Conservation (phyloP, 2,113 vertebrate genomes). For the Megaceryle torquata region DNA sequence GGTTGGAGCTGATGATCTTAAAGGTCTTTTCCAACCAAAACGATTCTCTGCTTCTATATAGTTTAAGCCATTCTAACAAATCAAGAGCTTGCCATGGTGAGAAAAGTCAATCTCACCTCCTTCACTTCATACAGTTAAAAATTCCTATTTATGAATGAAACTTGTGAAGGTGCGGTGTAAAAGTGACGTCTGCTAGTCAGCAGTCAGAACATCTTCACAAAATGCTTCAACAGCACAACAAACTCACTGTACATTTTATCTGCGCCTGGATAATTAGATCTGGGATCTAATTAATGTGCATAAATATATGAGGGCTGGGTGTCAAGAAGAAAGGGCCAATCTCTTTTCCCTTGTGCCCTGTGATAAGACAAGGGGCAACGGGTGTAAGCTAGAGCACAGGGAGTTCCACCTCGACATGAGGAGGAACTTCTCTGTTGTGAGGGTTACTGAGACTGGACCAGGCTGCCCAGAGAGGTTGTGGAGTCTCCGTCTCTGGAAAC, state of each 20-base stretch:
- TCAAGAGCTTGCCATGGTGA: background rate
- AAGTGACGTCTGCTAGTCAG: background rate
- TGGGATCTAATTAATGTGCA: no score
- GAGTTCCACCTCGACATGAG: no score
- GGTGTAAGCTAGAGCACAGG: no score
- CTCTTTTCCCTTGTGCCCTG: no score
- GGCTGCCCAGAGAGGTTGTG: no score
- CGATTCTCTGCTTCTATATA: background rate
- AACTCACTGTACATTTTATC: background rate
- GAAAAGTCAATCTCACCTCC: background rate
- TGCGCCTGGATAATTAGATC: background rate
- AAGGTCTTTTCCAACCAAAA: background rate
- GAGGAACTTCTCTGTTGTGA: no score
- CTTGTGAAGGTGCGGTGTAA: background rate
- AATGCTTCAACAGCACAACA: background rate
- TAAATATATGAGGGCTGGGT: no score
- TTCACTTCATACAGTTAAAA: background rate
- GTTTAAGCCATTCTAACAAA: background rate
- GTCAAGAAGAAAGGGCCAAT: no score
- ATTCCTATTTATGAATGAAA: background rate
- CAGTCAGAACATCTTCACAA: background rate
- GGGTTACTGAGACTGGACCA: no score
- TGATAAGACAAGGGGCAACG: no score
- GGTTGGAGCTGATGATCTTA: background rate
- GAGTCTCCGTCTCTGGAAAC: no score